These are phyloP conservation scores for Eilema caniola DNA, from an alignment of 2,888 invertebrate genomes.

Conservation along the genomic window DNA sequence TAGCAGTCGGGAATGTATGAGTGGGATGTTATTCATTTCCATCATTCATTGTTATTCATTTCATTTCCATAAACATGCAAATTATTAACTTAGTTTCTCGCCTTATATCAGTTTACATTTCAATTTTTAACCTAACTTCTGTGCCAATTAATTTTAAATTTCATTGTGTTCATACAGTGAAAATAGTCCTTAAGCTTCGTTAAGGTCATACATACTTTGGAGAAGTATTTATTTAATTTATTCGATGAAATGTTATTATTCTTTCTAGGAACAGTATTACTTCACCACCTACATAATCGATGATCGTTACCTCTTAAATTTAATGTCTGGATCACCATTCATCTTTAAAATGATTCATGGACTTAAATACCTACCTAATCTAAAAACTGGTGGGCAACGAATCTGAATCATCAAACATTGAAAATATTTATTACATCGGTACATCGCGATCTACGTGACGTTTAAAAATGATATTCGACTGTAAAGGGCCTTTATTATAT, in stretches of 20 bases:
- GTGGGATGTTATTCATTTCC: slow-evolving; percentile 27
- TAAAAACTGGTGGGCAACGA: neutral
- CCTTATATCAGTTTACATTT: neutral
- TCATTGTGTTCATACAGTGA: too few relatives aligned
- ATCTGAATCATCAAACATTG: neutral
- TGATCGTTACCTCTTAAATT: neutral
- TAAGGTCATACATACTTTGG: too few relatives aligned
- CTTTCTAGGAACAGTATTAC: neutral
- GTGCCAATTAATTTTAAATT: too few relatives aligned
- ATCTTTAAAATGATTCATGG: slow-evolving; percentile 1
- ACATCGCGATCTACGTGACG: neutral
- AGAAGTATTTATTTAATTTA: too few relatives aligned
- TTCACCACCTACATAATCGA: neutral
- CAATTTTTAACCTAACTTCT: too few relatives aligned
- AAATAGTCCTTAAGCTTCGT: too few relatives aligned
- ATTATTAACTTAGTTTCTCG: slow-evolving; percentile 10
- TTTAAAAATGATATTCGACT: neutral
- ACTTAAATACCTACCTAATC: neutral
- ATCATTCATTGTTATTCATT: slow-evolving; percentile 28
- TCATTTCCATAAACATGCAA: slow-evolving; percentile 29
- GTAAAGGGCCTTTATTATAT: neutral
- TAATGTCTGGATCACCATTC: too few relatives aligned
- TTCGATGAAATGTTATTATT: neutral
- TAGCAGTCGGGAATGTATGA: slow-evolving; percentile 18
- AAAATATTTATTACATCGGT: neutral